These are phyloP conservation scores for Turnix velox DNA, from an alignment of 2,113 vertebrate genomes.

Conservation along the genomic window DNA sequence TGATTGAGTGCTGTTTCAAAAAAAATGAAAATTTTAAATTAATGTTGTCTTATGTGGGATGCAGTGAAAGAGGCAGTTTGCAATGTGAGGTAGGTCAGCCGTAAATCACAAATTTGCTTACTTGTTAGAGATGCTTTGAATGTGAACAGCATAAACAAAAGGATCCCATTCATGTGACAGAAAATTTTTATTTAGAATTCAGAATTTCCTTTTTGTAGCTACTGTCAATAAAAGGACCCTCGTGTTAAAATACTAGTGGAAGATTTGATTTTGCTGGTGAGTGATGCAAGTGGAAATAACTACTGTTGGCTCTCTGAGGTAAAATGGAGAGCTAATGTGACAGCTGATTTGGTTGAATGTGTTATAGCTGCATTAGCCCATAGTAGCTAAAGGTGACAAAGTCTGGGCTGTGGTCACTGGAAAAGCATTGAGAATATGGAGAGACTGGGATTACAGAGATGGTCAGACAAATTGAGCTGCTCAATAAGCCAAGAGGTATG, in stretches of 20 bases:
- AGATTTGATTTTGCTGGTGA: conserved; percentile 7
- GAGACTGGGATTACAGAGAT: background rate
- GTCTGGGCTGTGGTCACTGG: background rate
- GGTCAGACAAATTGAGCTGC: background rate
- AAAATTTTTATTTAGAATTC: background rate
- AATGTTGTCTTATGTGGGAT: background rate
- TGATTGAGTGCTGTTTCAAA: background rate
- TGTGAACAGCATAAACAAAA: background rate
- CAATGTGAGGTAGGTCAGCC: background rate
- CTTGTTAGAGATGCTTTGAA: background rate
- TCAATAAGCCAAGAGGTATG: background rate
- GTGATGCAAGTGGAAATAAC: conserved; percentile 21
- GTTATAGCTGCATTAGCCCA: background rate
- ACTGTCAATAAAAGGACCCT: background rate
- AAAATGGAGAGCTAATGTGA: conserved; percentile 16
- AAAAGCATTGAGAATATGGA: background rate
- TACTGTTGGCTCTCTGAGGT: background rate
- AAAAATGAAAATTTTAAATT: background rate
- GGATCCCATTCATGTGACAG: background rate
- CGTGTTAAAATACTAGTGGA: background rate
- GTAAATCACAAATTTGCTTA: background rate
- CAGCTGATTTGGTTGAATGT: background rate
- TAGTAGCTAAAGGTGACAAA: background rate
- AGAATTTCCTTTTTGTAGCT: background rate
- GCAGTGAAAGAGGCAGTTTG: background rate